Base-by-base conservation (phyloP, 2,113 vertebrate genomes). In the Peromyscus maniculatus region DNA sequence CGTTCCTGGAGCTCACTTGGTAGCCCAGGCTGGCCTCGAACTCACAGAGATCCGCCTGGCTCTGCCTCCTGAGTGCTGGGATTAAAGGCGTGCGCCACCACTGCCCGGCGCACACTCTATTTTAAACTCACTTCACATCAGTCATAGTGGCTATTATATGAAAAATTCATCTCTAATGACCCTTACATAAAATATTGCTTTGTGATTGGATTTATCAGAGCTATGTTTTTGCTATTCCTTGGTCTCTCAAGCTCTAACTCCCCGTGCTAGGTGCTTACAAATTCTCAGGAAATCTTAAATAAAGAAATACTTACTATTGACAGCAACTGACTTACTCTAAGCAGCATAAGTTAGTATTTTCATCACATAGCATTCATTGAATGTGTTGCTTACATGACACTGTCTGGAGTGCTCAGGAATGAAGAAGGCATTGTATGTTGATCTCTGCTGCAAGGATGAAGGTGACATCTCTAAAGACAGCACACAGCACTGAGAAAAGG, bases 181-280 rank as follows among this genome's bases (percentile, higher is more conserved):
- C 21, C 75, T 86, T 64, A 90, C 96, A n/a, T 82, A 15, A 91
- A 43, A 57, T 95, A n/a, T 79, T 77, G 16, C 84, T 91, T 62
- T 26, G 71, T 43, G 10, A 74, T 69, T 67, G 66, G 74, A 83
- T 84, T 46, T 90, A 69, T 75, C n/a, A 89, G 62, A 79, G 74
- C 46, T 36, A 1, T 26, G 17, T 93, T 69, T 88, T 82, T 91
- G 7, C 9, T 90, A 33, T 83, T 91, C 28, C 59, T 87, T 77
- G 46, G 66, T 77, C 93, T 88, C 5, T 5, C 7, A 96, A 74
- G 24, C 3, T 93, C 24, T 43, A 43, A 12, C 7, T 24, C 66
- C 82, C 46, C 5, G 91, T 36, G 9, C n/a, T 31, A 64, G 17
- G 3, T 7, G n/a, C 80, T 88, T 72, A 43, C 11, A 90, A 78